A percentile compares a stretch with the other conserved stretches of the same genome.
Conservation (phyloP, 2,797 vertebrate species). For the Argentina silus region DNA sequence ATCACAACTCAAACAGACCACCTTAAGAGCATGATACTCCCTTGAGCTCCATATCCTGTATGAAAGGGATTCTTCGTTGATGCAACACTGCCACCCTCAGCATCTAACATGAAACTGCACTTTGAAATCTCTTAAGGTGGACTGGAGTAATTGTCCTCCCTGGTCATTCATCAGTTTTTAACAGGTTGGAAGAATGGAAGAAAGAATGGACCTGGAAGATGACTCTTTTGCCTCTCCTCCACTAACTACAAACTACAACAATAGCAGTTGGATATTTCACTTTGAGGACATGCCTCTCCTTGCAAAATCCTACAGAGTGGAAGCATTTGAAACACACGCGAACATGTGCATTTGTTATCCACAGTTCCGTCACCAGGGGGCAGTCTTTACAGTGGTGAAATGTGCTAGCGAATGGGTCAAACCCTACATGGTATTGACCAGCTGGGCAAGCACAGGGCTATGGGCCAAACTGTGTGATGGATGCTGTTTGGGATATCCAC, state of each 20-base stretch:
- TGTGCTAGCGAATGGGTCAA: background rate
- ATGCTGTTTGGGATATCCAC: background rate
- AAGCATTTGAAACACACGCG: background rate
- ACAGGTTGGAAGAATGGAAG: background rate
- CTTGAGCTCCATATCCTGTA: background rate
- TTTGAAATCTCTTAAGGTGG: conserved; percentile 52
- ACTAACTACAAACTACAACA: too few relatives aligned
- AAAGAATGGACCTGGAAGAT: background rate
- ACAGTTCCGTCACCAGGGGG: background rate
- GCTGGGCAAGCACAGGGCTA: background rate
- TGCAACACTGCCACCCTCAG: conserved; percentile 54
- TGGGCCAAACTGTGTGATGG: background rate
- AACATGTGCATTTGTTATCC: background rate
- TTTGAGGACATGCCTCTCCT: too few relatives aligned
- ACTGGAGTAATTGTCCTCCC: conserved; percentile 23
- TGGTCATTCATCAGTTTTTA: background rate
- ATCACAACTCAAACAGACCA: conserved; percentile 37
- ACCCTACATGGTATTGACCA: background rate
- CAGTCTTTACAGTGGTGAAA: background rate
- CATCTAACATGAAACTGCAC: conserved; percentile 13
- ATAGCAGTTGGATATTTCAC: too few relatives aligned
- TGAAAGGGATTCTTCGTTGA: background rate
- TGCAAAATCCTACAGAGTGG: background rate
- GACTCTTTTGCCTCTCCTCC: too few relatives aligned
- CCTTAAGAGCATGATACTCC: conserved; percentile 51